phyloP scores from a whole-genome alignment of 2,888 invertebrate species.

The Gari tellinella region DNA sequence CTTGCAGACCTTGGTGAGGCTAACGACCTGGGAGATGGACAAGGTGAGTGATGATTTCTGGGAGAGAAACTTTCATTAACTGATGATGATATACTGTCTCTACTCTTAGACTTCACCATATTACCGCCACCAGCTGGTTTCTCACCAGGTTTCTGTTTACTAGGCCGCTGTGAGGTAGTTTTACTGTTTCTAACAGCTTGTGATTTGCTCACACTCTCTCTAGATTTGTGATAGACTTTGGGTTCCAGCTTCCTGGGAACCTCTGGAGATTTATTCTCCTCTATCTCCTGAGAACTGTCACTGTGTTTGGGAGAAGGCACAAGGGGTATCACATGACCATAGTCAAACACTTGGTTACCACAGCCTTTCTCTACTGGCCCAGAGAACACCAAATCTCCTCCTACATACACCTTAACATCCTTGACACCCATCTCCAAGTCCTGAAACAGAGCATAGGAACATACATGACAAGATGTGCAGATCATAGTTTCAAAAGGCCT shows the following conservation, averaged over 20 bases:
- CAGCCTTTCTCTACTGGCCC: slow-evolving; percentile 83
- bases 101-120: background rate
- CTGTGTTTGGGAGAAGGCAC: slow-evolving; percentile 14
- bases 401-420: slow-evolving; percentile 75
- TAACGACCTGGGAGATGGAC: slow-evolving; percentile 38
- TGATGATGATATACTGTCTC: slow-evolving; percentile 24
- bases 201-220: slow-evolving; percentile 1
- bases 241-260: background rate
- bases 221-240: background rate
- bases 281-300: slow-evolving; percentile 29
- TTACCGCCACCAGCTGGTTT: background rate
- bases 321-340: slow-evolving; percentile 75
- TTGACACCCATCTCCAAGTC: slow-evolving; percentile 81
- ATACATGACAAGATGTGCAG: background rate
- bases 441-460: slow-evolving; percentile 67
- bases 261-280: background rate
- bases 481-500: background rate
- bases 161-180: too few relatives aligned
- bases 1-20: slow-evolving; percentile 28
- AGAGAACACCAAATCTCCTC: slow-evolving; percentile 75
- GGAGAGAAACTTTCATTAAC: slow-evolving; percentile 44
- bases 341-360: slow-evolving; percentile 84
- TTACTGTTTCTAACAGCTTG: too few relatives aligned
- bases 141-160: too few relatives aligned
- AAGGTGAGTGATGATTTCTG: slow-evolving; percentile 48